Percentiles rank a stretch among this genome's conserved stretches.
Conservation (phyloP, 2,113 vertebrate species). For the Paradoxurus hermaphroditus region DNA sequence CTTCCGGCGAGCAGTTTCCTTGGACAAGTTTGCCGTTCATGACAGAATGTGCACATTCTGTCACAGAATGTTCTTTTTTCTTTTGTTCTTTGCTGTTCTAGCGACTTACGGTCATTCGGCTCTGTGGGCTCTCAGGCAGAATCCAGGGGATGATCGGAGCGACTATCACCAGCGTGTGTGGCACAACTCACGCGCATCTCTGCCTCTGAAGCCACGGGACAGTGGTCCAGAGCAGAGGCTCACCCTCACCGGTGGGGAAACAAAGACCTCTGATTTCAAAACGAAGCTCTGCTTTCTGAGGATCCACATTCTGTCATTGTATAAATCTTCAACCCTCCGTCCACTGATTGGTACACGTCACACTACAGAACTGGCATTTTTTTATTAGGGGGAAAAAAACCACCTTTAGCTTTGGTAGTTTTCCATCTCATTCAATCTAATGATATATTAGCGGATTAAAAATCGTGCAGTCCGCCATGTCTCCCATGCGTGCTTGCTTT, state of each 20-base stretch:
- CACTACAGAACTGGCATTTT: rapidly evolving
- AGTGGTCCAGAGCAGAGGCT: rapidly evolving
- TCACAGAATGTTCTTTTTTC: no score
- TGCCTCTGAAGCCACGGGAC: neutral
- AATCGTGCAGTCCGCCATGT: rapidly evolving
- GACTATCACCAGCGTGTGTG: neutral
- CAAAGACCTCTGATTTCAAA: neutral
- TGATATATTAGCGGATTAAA: neutral
- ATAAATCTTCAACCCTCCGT: rapidly evolving
- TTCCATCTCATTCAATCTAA: neutral
- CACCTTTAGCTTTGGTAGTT: neutral
- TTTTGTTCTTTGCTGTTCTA: neutral
- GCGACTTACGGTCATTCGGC: rapidly evolving
- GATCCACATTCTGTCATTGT: neutral
- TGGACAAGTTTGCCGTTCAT: neutral
- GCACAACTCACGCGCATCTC: rapidly evolving
- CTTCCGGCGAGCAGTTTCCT: neutral
- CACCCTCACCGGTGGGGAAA: neutral
- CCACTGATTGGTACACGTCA: neutral
- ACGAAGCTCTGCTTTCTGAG: neutral
- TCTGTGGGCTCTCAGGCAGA: no score
- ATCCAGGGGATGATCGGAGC: neutral
- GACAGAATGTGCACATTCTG: no score
- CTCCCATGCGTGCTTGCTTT: neutral
- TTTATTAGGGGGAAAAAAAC: neutral